Percentiles rank a stretch among this genome's conserved stretches.
Evolutionary conservation across 2,113 vertebrate genomes (phyloP).

Genomic region (Thamnaconus septentrionalis): DNA sequence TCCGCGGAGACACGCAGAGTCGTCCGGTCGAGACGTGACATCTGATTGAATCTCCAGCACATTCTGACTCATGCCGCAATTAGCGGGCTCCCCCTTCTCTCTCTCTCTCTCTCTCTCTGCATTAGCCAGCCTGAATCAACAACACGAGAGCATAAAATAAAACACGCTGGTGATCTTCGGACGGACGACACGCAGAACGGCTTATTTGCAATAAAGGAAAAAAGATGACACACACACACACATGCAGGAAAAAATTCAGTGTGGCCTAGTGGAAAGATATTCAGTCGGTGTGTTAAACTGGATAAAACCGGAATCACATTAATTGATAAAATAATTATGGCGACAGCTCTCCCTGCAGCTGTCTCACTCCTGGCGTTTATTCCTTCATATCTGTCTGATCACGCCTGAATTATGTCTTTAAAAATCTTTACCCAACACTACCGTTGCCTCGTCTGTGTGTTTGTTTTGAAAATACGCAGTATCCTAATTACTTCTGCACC

Average conservation of each 20-base stretch:
- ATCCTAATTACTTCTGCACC: conserved; percentile 13
- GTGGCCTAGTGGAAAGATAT: no score
- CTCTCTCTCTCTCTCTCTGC: conserved; percentile 32
- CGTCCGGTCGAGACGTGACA: no score
- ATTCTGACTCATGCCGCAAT: conserved; percentile 65
- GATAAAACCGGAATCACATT: conserved; percentile 63
- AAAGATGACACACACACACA: no score
- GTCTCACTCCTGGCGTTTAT: conserved; percentile 13
- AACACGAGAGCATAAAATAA: not conserved
- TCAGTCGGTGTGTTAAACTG: conserved; percentile 43
- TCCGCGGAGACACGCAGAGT: no score
- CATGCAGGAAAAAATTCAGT: no score
- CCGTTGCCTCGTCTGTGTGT: not conserved
- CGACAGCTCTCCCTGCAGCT: conserved; percentile 29
- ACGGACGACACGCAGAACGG: no score
- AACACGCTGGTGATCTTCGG: no score
- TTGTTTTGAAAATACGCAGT: conserved; percentile 8
- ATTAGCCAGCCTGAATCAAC: conserved; percentile 6
- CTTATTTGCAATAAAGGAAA: no score
- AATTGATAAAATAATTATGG: conserved; percentile 68
- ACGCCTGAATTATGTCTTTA: not conserved
- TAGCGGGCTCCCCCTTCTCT: conserved; percentile 41
- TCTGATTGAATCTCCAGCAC: conserved; percentile 20
- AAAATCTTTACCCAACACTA: not conserved
- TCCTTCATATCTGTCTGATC: not conserved